Conservation (phyloP, 2,113 vertebrate genomes). For the Empidonax traillii region DNA sequence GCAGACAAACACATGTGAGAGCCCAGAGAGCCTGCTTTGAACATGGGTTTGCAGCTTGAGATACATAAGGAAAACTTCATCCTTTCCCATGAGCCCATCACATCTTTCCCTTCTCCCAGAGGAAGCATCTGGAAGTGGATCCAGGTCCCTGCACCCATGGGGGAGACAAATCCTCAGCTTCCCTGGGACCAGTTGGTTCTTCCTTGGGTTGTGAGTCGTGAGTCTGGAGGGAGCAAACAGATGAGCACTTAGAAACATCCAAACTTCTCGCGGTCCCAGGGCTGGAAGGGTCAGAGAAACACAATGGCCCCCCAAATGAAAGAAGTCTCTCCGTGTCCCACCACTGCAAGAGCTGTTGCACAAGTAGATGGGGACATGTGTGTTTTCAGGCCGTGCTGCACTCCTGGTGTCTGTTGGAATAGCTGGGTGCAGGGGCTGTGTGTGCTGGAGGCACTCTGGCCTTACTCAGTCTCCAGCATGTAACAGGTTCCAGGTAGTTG, state of each 20-base stretch:
- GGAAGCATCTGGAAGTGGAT: background rate
- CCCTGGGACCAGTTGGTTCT: background rate
- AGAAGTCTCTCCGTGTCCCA: background rate
- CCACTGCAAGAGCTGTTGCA: background rate
- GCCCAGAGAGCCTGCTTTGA: background rate
- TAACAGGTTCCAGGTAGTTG: too few relatives aligned
- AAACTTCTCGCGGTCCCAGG: accelerated
- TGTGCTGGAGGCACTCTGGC: background rate
- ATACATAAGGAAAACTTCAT: background rate
- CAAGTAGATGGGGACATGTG: accelerated
- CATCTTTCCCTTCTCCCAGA: background rate
- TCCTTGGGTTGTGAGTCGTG: background rate
- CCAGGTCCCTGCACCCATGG: background rate
- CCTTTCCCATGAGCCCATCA: background rate
- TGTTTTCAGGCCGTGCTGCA: background rate
- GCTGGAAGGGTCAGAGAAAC: background rate
- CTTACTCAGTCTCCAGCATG: background rate
- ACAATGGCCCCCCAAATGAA: background rate
- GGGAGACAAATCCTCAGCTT: background rate
- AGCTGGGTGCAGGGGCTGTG: background rate
- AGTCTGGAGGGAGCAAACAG: background rate
- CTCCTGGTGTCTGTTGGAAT: background rate
- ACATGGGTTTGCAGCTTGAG: background rate
- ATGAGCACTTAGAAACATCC: background rate
- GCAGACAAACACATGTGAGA: background rate